Percentiles rank a stretch among this genome's conserved stretches.
Conservation (phyloP, 2,888 invertebrate species). For the Drosophila histrio region DNA sequence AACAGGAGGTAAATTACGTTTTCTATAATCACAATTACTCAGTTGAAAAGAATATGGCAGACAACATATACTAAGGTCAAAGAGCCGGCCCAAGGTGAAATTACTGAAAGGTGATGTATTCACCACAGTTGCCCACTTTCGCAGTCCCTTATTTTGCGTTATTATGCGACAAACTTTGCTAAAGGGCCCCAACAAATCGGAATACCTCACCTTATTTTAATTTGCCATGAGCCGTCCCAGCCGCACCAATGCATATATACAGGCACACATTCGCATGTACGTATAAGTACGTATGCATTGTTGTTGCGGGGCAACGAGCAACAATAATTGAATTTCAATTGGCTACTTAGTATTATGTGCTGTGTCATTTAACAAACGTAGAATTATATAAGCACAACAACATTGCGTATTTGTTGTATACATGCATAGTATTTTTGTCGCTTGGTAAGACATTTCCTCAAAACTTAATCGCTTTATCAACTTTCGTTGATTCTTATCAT, state of each 20-base stretch:
- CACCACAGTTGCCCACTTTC: too few species aligned
- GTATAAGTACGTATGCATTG: not conserved
- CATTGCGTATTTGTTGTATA: conserved; percentile 1
- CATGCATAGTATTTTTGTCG: not conserved
- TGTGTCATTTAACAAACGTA: conserved; percentile 50
- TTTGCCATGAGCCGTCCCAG: too few species aligned
- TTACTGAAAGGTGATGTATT: too few species aligned
- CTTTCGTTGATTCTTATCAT: not conserved
- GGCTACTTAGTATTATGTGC: conserved; percentile 38
- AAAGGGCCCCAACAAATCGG: too few species aligned
- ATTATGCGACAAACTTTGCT: too few species aligned
- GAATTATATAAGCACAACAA: conserved; percentile 64
- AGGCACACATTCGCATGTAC: not conserved
- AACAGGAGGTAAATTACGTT: conserved; percentile 88
- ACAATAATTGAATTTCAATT: conserved; percentile 46
- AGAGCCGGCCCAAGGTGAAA: conserved; percentile 62
- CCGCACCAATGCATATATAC: conserved; percentile 3
- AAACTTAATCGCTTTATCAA: not conserved
- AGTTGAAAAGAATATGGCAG: conserved; percentile 24
- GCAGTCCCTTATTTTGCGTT: too few species aligned
- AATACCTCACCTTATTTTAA: too few species aligned
- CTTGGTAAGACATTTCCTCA: not conserved
- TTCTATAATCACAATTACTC: not conserved
- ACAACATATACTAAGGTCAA: conserved; percentile 57
- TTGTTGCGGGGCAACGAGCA: conserved; percentile 1